Evolutionary conservation across 2,797 vertebrate species (phyloP).

Genomic region (Lithobates sylvaticus): DNA sequence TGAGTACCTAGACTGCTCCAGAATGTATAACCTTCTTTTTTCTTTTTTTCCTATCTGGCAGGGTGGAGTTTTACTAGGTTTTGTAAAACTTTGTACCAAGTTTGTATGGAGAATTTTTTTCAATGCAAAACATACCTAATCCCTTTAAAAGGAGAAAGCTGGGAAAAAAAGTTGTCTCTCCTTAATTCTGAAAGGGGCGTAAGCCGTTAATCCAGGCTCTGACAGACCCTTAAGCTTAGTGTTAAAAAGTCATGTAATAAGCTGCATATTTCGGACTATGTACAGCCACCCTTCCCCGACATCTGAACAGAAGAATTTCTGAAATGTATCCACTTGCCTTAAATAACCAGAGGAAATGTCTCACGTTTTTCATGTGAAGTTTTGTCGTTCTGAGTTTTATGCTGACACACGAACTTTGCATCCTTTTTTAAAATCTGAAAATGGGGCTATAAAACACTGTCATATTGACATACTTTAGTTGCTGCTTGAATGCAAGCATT

Average conservation of each 20-base stretch:
- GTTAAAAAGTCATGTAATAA: not conserved
- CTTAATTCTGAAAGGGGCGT: not conserved
- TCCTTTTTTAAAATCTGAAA: not conserved
- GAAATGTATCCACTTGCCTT: not conserved
- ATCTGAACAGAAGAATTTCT: slow-evolving; percentile 25
- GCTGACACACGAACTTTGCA: not conserved
- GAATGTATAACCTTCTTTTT: too few relatives aligned
- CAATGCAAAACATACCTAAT: not conserved
- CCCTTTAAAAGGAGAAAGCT: not conserved
- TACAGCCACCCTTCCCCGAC: not conserved
- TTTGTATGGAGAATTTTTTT: not conserved
- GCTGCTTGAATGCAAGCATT: not conserved
- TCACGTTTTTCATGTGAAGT: slow-evolving; percentile 47
- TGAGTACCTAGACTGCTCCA: too few relatives aligned
- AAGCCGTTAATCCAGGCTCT: not conserved
- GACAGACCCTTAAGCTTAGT: not conserved
- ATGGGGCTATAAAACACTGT: not conserved
- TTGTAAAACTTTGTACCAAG: too few relatives aligned
- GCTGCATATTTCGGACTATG: not conserved
- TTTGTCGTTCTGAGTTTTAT: slow-evolving; percentile 17
- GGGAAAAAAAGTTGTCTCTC: not conserved
- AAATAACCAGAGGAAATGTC: slow-evolving; percentile 38
- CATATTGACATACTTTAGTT: not conserved
- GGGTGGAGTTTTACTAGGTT: not conserved
- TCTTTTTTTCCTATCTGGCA: not conserved